phyloP scores from a whole-genome alignment of 2,888 invertebrate species.

The Pyrrhia umbra region DNA sequence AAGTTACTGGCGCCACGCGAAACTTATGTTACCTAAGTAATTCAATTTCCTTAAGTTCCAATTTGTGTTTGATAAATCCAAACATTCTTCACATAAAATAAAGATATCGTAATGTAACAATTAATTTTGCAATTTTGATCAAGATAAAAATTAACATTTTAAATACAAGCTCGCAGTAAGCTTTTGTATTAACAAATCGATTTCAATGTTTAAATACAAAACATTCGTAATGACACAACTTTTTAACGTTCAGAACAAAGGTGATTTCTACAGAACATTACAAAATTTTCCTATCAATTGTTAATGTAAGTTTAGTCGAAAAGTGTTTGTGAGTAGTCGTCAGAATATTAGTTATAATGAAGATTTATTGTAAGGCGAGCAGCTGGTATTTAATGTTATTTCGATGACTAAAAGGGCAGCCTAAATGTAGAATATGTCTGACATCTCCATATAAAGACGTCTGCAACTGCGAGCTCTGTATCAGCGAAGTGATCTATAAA shows the following conservation, averaged over 20 bases:
- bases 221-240: constrained; percentile 34
- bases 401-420: constrained; percentile 18
- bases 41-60: constrained; percentile 46
- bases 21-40: constrained; percentile 32
- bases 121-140: constrained; percentile 49
- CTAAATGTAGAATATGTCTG: constrained; percentile 8
- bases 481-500: constrained; percentile 16
- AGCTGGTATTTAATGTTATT: neutral
- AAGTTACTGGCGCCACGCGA: constrained; percentile 25
- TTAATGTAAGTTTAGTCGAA: no score
- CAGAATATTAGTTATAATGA: constrained; percentile 18
- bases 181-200: constrained; percentile 45
- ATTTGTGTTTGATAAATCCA: constrained; percentile 28
- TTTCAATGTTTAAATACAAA: constrained; percentile 32
- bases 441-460: constrained; percentile 39
- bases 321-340: neutral
- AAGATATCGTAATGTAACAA: constrained; percentile 22
- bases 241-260: constrained; percentile 5
- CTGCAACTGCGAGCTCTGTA: constrained; percentile 7
- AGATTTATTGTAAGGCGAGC: constrained; percentile 10
- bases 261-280: neutral
- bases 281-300: no score
- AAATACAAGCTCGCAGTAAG: constrained; percentile 40
- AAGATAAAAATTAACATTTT: constrained; percentile 48
- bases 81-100: constrained; percentile 22